phyloP scores from a whole-genome alignment of 2,888 invertebrate species.

The Diplazon laetatorius region DNA sequence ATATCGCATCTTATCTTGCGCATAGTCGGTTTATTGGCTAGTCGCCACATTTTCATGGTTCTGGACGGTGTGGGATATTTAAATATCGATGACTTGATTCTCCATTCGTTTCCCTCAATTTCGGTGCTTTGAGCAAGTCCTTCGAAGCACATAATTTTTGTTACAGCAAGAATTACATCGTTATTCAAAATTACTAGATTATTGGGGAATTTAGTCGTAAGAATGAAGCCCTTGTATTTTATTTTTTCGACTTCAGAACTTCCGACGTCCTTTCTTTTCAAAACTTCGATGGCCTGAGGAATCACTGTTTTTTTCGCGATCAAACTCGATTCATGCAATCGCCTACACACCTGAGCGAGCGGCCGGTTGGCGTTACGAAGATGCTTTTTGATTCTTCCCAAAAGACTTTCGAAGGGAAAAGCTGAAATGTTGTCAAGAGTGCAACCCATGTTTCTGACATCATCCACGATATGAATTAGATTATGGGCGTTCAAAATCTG shows the following conservation, averaged over 20 bases:
- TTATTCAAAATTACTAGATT: slow-evolving; percentile 26
- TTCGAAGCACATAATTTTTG: too few species aligned
- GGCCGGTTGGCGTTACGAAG: slow-evolving; percentile 42
- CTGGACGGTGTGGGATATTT: slow-evolving; percentile 21
- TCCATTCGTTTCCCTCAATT: slow-evolving; percentile 22
- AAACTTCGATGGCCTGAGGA: slow-evolving; percentile 1
- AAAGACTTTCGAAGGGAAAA: slow-evolving; percentile 52
- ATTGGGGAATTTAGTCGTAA: slow-evolving; percentile 18
- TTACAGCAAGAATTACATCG: too few species aligned
- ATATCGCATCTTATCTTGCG: slow-evolving; percentile 4
- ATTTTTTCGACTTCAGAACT: slow-evolving; percentile 3
- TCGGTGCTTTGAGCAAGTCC: slow-evolving; percentile 6
- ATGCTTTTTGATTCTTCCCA: slow-evolving; percentile 50
- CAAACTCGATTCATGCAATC: slow-evolving; percentile 21
- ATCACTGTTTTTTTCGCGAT: slow-evolving; percentile 17
- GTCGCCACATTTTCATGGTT: slow-evolving; percentile 12
- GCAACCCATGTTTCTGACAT: slow-evolving; percentile 47
- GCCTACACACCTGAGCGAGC: slow-evolving; percentile 52
- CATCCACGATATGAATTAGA: slow-evolving; percentile 52
- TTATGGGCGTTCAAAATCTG: slow-evolving; percentile 57
- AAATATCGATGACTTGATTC: slow-evolving; percentile 10
- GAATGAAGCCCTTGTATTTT: slow-evolving; percentile 25
- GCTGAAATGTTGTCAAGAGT: too few species aligned
- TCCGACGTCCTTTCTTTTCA: slow-evolving; percentile 10
- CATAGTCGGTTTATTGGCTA: not conserved